phyloP scores from a whole-genome alignment of 2,797 vertebrate species.

The Loris lydekkerianus region DNA sequence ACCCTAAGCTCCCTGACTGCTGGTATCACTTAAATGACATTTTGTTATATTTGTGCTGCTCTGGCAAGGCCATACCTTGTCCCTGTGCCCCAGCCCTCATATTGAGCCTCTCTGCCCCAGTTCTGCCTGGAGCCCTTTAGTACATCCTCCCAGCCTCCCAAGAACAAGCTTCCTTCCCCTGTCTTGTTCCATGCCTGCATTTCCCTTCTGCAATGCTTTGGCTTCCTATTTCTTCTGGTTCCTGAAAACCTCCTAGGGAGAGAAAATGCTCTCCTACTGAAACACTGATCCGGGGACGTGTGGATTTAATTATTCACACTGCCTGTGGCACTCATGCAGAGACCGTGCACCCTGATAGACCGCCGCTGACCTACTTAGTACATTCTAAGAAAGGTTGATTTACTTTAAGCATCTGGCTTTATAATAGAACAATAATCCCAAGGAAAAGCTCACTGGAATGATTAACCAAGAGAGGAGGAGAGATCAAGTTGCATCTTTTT shows the following conservation, averaged over 20 bases:
- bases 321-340: background rate
- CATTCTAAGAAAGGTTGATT: constrained; percentile 38
- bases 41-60: background rate
- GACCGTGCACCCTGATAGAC: background rate
- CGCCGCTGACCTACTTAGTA: background rate
- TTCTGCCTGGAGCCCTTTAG: background rate
- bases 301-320: constrained; percentile 42
- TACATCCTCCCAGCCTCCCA: background rate
- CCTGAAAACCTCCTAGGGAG: background rate
- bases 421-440: constrained; percentile 42
- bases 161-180: background rate
- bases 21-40: background rate
- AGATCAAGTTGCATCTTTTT: constrained; percentile 63
- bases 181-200: background rate
- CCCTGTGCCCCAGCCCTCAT: background rate
- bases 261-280: background rate
- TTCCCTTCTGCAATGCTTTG: background rate
- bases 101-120: background rate
- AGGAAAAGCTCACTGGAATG: background rate
- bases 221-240: background rate
- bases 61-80: accelerated
- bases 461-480: constrained; percentile 49
- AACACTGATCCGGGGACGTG: background rate
- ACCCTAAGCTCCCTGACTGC: background rate
- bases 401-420: constrained; percentile 34